Percentiles rank a stretch among this genome's conserved stretches.
These are phyloP conservation scores for Cephalotes varians DNA, from an alignment of 2,888 invertebrate species.

Conservation along the genomic window DNA sequence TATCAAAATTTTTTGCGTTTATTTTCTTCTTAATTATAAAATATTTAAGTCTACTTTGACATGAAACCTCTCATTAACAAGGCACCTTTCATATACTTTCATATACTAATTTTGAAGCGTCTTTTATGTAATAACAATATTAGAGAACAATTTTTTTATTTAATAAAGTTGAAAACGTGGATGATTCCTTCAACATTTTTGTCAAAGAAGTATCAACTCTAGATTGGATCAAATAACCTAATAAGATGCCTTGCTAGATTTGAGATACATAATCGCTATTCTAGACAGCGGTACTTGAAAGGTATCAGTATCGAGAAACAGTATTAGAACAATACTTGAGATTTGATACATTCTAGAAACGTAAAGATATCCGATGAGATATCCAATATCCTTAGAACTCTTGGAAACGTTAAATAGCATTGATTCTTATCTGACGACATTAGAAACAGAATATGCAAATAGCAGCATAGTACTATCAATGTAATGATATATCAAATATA, in stretches of 20 bases:
- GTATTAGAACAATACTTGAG: conserved; percentile 26
- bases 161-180: not conserved
- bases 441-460: not conserved
- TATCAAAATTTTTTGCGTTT: not conserved
- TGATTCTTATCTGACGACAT: not conserved
- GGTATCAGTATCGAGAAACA: conserved; percentile 13
- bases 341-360: conserved; percentile 10
- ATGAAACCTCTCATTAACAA: not conserved
- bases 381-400: not conserved
- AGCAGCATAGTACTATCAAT: not conserved
- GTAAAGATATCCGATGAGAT: not conserved
- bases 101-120: not conserved
- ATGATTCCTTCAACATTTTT: not conserved
- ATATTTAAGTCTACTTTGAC: not conserved
- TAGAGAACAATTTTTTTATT: not conserved
- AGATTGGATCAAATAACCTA: not conserved
- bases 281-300: conserved; percentile 13
- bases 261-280: conserved; percentile 3
- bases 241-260: not conserved
- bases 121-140: not conserved
- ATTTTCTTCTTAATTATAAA: not conserved
- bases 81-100: not conserved
- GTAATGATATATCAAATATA: not conserved
- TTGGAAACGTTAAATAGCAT: not conserved
- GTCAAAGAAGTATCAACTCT: not conserved